phyloP scores from a whole-genome alignment of 2,888 invertebrate genomes.

The Adineta ricciae region DNA sequence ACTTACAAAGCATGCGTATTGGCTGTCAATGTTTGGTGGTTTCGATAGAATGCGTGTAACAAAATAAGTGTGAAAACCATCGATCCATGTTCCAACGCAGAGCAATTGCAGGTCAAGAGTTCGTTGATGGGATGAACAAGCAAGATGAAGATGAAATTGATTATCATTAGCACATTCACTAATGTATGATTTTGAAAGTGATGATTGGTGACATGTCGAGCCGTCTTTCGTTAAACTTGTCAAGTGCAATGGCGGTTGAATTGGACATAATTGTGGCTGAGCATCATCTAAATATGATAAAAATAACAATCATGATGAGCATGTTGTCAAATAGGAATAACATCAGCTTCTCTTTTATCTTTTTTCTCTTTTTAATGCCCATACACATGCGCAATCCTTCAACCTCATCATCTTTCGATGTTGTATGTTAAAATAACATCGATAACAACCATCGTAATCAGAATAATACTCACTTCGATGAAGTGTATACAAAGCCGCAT shows the following conservation, averaged over 20 bases:
- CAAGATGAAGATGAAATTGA: slow-evolving; percentile 2
- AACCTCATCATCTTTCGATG: background rate
- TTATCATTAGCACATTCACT: slow-evolving; percentile 4
- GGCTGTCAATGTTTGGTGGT: background rate
- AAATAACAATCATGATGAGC: background rate
- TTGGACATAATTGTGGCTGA: background rate
- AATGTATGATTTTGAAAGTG: background rate
- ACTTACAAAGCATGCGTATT: slow-evolving; percentile 11
- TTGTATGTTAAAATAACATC: background rate
- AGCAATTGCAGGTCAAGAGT: background rate
- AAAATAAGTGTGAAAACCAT: slow-evolving; percentile 20
- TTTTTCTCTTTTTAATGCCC: background rate
- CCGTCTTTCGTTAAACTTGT: background rate
- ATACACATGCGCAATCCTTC: background rate
- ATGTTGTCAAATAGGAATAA: background rate
- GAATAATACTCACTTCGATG: slow-evolving; percentile 10
- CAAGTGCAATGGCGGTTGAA: background rate
- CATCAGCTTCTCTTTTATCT: background rate
- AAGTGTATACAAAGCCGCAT: slow-evolving; percentile 1
- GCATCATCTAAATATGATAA: background rate
- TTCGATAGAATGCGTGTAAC: background rate
- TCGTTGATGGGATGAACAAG: background rate
- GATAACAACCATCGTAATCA: background rate
- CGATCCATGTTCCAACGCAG: background rate
- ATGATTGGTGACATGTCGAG: background rate